These are phyloP conservation scores for Chrysochloris asiatica DNA, from an alignment of 2,113 vertebrate species.

Conservation along the genomic window DNA sequence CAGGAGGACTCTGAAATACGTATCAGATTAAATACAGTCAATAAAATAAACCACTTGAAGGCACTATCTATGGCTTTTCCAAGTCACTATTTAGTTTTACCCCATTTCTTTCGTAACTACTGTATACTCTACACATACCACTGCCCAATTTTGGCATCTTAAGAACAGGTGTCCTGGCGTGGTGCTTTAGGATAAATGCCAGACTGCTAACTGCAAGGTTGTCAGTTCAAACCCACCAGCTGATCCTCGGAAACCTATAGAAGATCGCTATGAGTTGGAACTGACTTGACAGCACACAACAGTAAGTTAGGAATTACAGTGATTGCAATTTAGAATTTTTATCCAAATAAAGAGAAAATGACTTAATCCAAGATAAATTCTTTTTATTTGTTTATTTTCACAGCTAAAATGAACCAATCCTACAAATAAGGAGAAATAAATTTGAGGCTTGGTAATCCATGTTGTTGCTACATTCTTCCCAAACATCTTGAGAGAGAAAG, in stretches of 20 bases:
- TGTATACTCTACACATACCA: not conserved
- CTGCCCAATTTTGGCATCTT: not conserved
- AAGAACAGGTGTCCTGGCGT: too few relatives aligned
- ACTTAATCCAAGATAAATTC: not conserved
- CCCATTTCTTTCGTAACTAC: not conserved
- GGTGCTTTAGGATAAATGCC: too few relatives aligned
- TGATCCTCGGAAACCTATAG: too few relatives aligned
- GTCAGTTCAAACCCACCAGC: too few relatives aligned
- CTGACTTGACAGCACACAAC: too few relatives aligned
- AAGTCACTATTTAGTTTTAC: not conserved
- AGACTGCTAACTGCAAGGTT: too few relatives aligned
- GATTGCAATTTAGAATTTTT: not conserved
- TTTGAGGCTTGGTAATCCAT: not conserved
- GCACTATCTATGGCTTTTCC: not conserved
- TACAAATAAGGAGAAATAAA: not conserved
- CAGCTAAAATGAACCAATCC: not conserved
- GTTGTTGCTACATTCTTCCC: not conserved
- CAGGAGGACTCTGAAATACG: not conserved
- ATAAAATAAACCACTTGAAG: not conserved
- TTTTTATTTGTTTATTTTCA: not conserved
- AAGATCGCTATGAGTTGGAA: too few relatives aligned
- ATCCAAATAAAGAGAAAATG: conserved; percentile 5
- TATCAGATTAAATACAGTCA: not conserved
- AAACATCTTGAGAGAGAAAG: not conserved
- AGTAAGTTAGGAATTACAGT: not conserved